Base-by-base conservation (phyloP, 2,888 invertebrate genomes). In the Phoronis australis region DNA sequence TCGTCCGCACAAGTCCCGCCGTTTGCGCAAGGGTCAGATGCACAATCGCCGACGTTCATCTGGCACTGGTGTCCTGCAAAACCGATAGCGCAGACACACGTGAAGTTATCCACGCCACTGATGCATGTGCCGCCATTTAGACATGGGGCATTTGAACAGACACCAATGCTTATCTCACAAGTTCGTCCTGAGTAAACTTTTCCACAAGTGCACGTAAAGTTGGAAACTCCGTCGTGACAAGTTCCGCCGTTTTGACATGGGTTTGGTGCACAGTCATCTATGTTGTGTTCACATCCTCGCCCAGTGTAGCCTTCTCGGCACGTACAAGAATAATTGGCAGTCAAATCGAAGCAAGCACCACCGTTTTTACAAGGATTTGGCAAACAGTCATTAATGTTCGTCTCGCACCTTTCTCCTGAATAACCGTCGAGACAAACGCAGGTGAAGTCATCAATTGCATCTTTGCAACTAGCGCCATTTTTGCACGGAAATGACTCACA, bases 401-500 rank as follows among this genome's bases (percentile, higher is more conserved):
- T 52, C 54, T 89, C 88, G 79, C 95, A 77, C 45, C 86, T 86
- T 39, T 79, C 71, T 12, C 93, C 93, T 42, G 84, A 83, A 79
- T 83, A 93, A 4, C 92, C 93, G 6, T 84, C 79, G 1, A 84
- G 84, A 67, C 95, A 95, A 26, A 82, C 82, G 79, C 94, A 95
- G 51, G 82, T 82, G 80, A 87, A 91, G 6, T 42, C 48, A 42
- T 51, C 35, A 18, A 54, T 31, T 27, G n/a, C n/a, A 46, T 59
- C 59, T 5, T 18, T 9, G 26, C 46, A 35, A 18, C 20, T 25
- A 3, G 48, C 57, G n/a, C 48, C 51, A 40, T 57, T 54, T 18
- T 45, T 23, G 51, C 57, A 57, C 2, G 56, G 53, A 3, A 6
- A 9, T 12, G 21, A 23, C 25, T 42, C 43, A 40, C 55, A 55